Base-by-base conservation (phyloP, 2,797 vertebrate genomes). In the Microchirus variegatus region DNA sequence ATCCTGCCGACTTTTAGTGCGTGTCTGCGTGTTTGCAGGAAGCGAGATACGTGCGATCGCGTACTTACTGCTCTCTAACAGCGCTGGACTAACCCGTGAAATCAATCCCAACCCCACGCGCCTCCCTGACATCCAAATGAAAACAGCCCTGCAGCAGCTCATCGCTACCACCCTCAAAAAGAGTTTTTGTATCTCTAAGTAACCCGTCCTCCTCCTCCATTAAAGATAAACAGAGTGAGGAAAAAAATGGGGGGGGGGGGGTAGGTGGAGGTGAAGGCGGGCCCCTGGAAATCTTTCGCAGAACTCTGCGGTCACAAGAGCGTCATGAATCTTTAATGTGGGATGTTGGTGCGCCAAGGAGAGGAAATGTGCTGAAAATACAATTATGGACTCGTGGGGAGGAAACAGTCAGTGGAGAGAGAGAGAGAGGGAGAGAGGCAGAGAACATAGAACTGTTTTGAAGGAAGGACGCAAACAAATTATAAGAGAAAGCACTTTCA, bases 361-460 rank as follows among this genome's bases (percentile, higher is more conserved):
- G 67, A 81, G 82, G 70, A 87, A 86, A 87, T 88, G 86, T 85
- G 85, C 82, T 81, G 87, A 87, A 89, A 90, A 89, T 75, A 65
- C 83, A 81, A 87, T 90, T 87, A 88, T 67, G 55, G 67, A 79
- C 81, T 82, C 81, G 37, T 56, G 65, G 76, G 72, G 75, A 81
- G 59, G 69, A 83, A 77, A 77, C 61, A 8, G 9, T 67, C 76
- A 68, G 58, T 53, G 42, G 48, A 59, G 66, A 57, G 56, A 72
- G 69, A 65, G 44, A 73, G n/a, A 44, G 63, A n/a, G n/a, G n/a
- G n/a, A n/a, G 63, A 74, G 35, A 16, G 36, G 63, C 50, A 68
- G 19, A 45, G 42, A 69, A 42, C 38, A 65, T 75, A 78, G 1
- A 80, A 64, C 51, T 52, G 51, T 78, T 86, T 71, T 70, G 66